Conservation (phyloP, 2,113 vertebrate genomes). For the Pangasianodon gigas region DNA sequence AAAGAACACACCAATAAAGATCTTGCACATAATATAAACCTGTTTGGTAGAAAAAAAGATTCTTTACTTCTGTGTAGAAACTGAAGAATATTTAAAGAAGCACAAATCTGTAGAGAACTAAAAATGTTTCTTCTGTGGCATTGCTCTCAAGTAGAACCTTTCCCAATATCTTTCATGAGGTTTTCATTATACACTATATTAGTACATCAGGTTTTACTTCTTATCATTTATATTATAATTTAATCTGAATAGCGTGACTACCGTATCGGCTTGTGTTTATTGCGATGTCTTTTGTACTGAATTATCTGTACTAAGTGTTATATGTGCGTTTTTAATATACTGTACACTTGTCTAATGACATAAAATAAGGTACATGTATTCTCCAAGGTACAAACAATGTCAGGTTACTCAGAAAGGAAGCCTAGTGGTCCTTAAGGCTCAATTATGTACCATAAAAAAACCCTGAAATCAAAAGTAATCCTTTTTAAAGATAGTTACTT, state of each 20-base stretch:
- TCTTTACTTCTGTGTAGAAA: not conserved
- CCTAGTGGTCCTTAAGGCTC: not conserved
- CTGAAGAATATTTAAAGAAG: not conserved
- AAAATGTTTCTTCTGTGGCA: not conserved
- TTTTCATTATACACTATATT: not conserved
- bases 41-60: not conserved
- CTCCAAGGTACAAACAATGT: not conserved
- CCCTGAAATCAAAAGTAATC: not conserved
- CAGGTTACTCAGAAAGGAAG: not conserved
- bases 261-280: not conserved
- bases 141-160: not conserved
- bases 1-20: not conserved
- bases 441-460: not conserved
- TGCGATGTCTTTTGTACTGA: not conserved
- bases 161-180: not conserved
- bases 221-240: not conserved
- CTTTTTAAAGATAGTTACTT: not conserved
- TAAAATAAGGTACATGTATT: not conserved
- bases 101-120: not conserved
- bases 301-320: not conserved
- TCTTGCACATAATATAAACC: not conserved
- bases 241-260: not conserved
- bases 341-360: not conserved
- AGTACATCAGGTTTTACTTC: not conserved
- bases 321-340: not conserved